Percentiles rank a stretch among this genome's conserved stretches.
Conservation (phyloP, 2,888 invertebrate species). For the Chironomus tentans region DNA sequence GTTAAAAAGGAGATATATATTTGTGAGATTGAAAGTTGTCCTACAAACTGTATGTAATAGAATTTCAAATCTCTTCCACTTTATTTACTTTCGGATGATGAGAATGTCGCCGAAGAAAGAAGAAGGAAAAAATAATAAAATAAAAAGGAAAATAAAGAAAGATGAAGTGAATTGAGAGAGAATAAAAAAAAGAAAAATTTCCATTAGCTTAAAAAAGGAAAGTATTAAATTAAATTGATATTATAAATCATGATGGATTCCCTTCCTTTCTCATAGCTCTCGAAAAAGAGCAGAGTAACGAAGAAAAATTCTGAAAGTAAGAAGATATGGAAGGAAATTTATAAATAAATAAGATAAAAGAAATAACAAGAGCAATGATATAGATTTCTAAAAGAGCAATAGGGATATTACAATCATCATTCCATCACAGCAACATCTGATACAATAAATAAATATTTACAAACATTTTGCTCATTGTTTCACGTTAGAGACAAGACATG, state of each 20-base stretch:
- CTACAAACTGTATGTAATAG: background rate
- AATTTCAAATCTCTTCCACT: constrained; percentile 14
- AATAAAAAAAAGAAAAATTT: background rate
- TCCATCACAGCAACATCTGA: constrained; percentile 4
- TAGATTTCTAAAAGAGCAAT: background rate
- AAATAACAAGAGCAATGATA: background rate
- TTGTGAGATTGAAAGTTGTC: background rate
- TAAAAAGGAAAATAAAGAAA: background rate
- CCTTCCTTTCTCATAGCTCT: no score
- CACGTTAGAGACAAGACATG: background rate
- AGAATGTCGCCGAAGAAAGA: background rate
- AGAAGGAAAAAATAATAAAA: background rate
- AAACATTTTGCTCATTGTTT: constrained; percentile 10
- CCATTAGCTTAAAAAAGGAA: background rate
- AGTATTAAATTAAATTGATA: constrained; percentile 15
- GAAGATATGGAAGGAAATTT: background rate
- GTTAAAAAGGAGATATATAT: background rate
- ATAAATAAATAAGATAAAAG: background rate
- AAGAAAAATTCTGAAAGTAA: no score
- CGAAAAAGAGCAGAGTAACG: background rate
- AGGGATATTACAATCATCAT: background rate
- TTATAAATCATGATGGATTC: constrained; percentile 17
- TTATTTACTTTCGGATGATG: constrained; percentile 4
- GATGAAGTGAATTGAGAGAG: background rate
- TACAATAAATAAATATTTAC: constrained; percentile 17